Conservation (phyloP, 2,113 vertebrate species). For the Mus musculus region GRCm39 chr10:127892001-127892500, state of each 20-base stretch:
- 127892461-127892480: neutral
- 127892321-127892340: too few species aligned
- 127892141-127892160: neutral
- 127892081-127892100: neutral
- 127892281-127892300: too few species aligned
- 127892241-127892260: too few species aligned
- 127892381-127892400: neutral
- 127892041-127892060: neutral
- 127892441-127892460: neutral
- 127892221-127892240: too few species aligned
- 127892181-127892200: too few species aligned
- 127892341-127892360: neutral
- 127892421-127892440: neutral
- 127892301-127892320: too few species aligned
- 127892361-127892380: neutral
- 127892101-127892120: neutral
- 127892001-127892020: neutral
- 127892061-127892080: neutral
- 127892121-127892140: neutral
- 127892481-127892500: neutral
- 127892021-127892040: neutral
- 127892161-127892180: neutral
- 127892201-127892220: too few species aligned
- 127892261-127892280: too few species aligned
- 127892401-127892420: neutral